Conservation (phyloP, 1,140 invertebrate species). For the Coelopa frigida region DNA sequence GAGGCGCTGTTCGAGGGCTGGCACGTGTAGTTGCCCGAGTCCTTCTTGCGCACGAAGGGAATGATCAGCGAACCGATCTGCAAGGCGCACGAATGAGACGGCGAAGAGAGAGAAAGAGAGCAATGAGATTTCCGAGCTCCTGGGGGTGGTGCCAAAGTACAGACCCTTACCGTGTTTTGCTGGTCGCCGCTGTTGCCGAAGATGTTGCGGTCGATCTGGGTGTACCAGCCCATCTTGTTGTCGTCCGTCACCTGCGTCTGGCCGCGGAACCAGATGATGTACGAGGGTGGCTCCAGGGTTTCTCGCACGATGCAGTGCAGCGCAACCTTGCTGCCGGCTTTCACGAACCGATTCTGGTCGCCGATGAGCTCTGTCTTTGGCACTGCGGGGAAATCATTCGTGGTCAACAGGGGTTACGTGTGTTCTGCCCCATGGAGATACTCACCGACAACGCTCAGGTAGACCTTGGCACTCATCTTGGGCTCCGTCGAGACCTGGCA, state of each 20-base stretch:
- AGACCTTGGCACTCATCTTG: conserved; percentile 60
- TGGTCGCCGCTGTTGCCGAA: conserved; percentile 38
- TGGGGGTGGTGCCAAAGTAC: neutral
- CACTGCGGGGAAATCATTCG: conserved; percentile 38
- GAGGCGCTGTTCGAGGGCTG: conserved; percentile 42
- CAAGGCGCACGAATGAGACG: conserved; percentile 8
- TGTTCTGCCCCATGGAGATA: conserved; percentile 20
- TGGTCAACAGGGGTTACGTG: conserved; percentile 35
- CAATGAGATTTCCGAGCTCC: neutral
- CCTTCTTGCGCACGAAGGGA: conserved; percentile 51
- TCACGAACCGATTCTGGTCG: conserved; percentile 53
- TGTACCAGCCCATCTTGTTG: conserved; percentile 39
- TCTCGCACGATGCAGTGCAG: conserved; percentile 54
- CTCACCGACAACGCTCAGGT: conserved; percentile 61
- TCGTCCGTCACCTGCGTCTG: conserved; percentile 54
- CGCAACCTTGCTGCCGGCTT: conserved; percentile 53
- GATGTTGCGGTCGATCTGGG: conserved; percentile 38
- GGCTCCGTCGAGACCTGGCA: conserved; percentile 67
- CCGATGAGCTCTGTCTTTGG: conserved; percentile 55
- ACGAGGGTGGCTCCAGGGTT: conserved; percentile 52
- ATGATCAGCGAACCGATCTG: conserved; percentile 56
- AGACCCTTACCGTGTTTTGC: conserved; percentile 41
- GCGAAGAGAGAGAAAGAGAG: neutral
- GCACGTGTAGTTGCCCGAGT: conserved; percentile 44
- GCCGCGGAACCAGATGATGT: conserved; percentile 60